Conservation (phyloP, 64 coral and sea anemone genomes). For the Catalaphyllia jardinei region DNA sequence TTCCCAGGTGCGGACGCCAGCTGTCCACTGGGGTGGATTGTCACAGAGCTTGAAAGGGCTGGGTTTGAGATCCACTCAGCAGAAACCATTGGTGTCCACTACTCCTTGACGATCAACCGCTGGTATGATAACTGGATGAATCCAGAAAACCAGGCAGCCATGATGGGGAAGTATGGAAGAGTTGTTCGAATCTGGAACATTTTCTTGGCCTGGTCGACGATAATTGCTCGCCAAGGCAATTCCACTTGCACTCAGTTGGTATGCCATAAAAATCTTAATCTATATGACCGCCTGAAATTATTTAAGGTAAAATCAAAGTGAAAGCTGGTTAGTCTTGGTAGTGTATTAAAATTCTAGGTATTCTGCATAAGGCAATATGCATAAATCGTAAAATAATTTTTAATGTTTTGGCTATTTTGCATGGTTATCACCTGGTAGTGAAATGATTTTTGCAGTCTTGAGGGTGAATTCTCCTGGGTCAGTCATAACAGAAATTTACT, state of each 20-base stretch:
- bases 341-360: constrained; percentile 13
- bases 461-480: too few relatives aligned
- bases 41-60: constrained; percentile 81
- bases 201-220: constrained; percentile 97
- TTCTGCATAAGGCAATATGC: background rate
- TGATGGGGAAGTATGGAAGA: constrained; percentile 77
- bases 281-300: constrained; percentile 91
- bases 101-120: constrained; percentile 89
- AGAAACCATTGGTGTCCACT: constrained; percentile 94
- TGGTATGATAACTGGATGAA: constrained; percentile 99
- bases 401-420: background rate
- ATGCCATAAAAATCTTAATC: constrained; percentile 98
- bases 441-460: background rate
- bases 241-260: constrained; percentile 97
- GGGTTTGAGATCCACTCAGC: constrained; percentile 92
- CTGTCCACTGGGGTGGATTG: constrained; percentile 83
- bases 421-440: background rate
- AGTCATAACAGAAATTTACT: too few relatives aligned
- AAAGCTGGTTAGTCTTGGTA: constrained; percentile 33
- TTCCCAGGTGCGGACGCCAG: constrained; percentile 98
- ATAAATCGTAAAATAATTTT: background rate
- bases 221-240: constrained; percentile 92
- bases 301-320: constrained; percentile 75
- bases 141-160: constrained; percentile 68
- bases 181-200: constrained; percentile 93